phyloP scores from a whole-genome alignment of 2,888 invertebrate genomes.

The Noctua comes region DNA sequence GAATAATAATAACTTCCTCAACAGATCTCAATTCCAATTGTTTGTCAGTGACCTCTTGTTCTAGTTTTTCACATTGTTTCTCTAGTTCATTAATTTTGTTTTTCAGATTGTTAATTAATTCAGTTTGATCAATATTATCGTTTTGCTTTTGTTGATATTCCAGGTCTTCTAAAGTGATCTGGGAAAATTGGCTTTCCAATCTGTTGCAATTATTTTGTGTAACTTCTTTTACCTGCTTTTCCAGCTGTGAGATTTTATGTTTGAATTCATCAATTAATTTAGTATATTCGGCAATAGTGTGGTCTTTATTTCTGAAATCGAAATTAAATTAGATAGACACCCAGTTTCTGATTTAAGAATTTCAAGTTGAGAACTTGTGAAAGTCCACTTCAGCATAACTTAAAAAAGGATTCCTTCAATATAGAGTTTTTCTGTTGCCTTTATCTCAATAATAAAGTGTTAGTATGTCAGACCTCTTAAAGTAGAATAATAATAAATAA shows the following conservation, averaged over 20 bases:
- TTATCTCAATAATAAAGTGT: neutral
- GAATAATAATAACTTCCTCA: conserved; percentile 85
- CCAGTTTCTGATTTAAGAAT: neutral
- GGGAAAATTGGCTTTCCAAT: conserved; percentile 71
- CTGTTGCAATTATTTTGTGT: conserved; percentile 67
- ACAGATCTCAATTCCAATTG: conserved; percentile 84
- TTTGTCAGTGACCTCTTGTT: conserved; percentile 83
- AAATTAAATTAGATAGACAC: neutral
- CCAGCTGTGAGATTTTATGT: conserved; percentile 79
- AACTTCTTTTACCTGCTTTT: conserved; percentile 69
- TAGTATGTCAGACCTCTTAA: neutral
- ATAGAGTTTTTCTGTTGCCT: neutral
- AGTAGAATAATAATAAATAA: neutral
- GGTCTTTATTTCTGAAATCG: conserved; percentile 84
- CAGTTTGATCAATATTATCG: conserved; percentile 21
- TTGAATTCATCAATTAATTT: conserved; percentile 87
- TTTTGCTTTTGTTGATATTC: conserved; percentile 41
- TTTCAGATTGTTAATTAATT: conserved; percentile 73
- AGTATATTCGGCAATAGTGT: conserved; percentile 84
- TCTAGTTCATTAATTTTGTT: conserved; percentile 78
- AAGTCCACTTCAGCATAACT: neutral
- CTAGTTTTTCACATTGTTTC: conserved; percentile 81
- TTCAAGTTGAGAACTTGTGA: neutral
- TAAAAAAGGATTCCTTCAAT: neutral
- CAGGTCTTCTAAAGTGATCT: conserved; percentile 54